Evolutionary conservation across 1,140 invertebrate genomes (phyloP), one percentile per base, ranked within the genome.

Genomic region (Drosophila pseudoobscura): DNA sequence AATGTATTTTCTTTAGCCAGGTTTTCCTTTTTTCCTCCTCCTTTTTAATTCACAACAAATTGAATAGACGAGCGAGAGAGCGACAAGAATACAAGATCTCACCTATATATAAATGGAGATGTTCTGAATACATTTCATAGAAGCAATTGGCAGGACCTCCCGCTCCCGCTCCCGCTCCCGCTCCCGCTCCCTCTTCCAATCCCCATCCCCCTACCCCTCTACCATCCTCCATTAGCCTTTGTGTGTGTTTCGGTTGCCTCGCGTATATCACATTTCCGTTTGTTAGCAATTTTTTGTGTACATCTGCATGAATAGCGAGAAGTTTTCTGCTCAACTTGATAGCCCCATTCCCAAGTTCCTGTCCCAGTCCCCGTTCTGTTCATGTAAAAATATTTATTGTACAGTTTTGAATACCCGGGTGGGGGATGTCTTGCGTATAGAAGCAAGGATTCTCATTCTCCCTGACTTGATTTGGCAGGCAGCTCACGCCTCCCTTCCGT

Each of bases 261-360:
- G 82, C 83, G 82, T 87, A 87, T 87, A 87, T 87, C 82, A 87
- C 82, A 87, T 87, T 87, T 87, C 83, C 82, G 83, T 87, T 87
- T 87, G 83, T 87, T 80, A 85, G 60, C 73, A 85, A 87, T 87
- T 85, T 80, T 87, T 75, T 77, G 51, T 45, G 56, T 60, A 72
- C 55, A 78, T 84, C 50, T 75, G 73, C 64, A 78, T 88, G 78
- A 87, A 85, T 85, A 45, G 64, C 70, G 69, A 78, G 68, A 87
- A 87, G 83, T 87, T 87, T 87, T 87, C 78, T 87, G 83, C 83
- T 85, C 82, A 87, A 85, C 82, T 87, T 87, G 83, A 87, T 87
- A 87, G 78, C 82, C 60, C 55, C 43, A 50, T 26, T 44, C 59
- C 15, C 39, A 29, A 54, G 9, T 31, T 26, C 45, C 45, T 52